These are phyloP conservation scores for Sisor rabdophorus DNA, from an alignment of 2,113 vertebrate species.

Conservation along the genomic window DNA sequence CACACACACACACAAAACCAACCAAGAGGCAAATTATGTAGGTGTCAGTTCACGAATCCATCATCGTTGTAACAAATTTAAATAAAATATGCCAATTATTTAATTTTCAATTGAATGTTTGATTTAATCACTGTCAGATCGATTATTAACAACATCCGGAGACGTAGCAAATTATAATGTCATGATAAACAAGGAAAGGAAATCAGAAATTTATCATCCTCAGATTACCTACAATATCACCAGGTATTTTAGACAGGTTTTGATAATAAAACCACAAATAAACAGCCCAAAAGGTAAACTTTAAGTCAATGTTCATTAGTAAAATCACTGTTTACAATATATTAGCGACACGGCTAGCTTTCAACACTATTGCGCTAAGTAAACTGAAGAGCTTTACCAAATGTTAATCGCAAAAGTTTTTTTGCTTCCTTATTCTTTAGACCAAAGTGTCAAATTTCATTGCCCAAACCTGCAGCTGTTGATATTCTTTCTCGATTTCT, in stretches of 20 bases:
- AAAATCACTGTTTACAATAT: neutral
- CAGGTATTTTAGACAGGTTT: neutral
- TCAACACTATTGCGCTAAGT: neutral
- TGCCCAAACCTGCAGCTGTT: constrained; percentile 80
- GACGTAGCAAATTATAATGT: neutral
- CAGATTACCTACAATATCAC: neutral
- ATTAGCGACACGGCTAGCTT: neutral
- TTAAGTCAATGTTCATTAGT: neutral
- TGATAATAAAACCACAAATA: neutral
- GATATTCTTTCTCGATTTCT: constrained; percentile 84
- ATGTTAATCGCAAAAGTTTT: neutral
- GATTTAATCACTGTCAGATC: neutral
- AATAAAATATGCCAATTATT: too few species aligned
- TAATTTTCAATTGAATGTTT: too few species aligned
- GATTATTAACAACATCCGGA: neutral
- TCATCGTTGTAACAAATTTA: neutral
- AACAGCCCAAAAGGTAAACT: neutral
- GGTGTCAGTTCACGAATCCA: neutral
- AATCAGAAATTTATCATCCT: neutral
- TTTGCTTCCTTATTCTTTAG: neutral
- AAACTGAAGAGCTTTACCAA: neutral
- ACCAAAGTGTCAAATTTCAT: neutral
- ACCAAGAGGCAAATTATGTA: neutral
- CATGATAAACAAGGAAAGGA: neutral
- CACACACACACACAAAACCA: neutral